Evolutionary conservation across 1,140 invertebrate species (phyloP).

Genomic region (Centruroides sculpturatus): DNA sequence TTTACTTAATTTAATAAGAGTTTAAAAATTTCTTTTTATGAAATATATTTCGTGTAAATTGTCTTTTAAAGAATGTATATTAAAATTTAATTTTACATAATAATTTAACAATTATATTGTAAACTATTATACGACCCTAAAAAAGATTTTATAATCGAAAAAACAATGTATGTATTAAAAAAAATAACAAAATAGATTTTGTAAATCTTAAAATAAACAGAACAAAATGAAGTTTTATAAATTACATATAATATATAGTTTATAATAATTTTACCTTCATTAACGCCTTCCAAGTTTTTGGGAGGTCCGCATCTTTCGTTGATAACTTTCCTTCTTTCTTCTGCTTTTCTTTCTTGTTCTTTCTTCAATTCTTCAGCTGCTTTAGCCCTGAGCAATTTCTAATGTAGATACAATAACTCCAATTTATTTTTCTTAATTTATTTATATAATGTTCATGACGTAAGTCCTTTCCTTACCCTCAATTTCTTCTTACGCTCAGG

Average conservation of each 20-base stretch:
- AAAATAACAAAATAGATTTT: too few relatives aligned
- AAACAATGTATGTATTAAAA: too few relatives aligned
- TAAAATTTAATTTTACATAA: too few relatives aligned
- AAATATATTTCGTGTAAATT: too few relatives aligned
- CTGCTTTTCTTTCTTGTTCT: conserved; percentile 95
- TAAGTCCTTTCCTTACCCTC: conserved; percentile 43
- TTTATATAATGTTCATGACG: conserved; percentile 23
- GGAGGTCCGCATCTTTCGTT: conserved; percentile 83
- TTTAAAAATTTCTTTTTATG: too few relatives aligned
- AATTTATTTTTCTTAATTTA: background rate
- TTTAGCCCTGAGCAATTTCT: conserved; percentile 95
- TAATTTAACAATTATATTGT: too few relatives aligned
- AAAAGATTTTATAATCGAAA: too few relatives aligned
- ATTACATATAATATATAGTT: background rate
- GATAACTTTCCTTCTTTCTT: conserved; percentile 93
- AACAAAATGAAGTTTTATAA: background rate
- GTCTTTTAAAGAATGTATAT: too few relatives aligned
- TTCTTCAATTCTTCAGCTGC: conserved; percentile 99
- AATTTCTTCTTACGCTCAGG: conserved; percentile 97
- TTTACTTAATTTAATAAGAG: too few relatives aligned
- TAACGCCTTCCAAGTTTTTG: conserved; percentile 76
- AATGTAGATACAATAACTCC: background rate
- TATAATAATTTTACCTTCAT: conserved; percentile 49
- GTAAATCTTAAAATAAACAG: background rate
- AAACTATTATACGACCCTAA: too few relatives aligned